A percentile compares a stretch with the other conserved stretches of the same genome.
Conservation (phyloP, 1,140 invertebrate genomes). For the Drosophila micromelanica region DNA sequence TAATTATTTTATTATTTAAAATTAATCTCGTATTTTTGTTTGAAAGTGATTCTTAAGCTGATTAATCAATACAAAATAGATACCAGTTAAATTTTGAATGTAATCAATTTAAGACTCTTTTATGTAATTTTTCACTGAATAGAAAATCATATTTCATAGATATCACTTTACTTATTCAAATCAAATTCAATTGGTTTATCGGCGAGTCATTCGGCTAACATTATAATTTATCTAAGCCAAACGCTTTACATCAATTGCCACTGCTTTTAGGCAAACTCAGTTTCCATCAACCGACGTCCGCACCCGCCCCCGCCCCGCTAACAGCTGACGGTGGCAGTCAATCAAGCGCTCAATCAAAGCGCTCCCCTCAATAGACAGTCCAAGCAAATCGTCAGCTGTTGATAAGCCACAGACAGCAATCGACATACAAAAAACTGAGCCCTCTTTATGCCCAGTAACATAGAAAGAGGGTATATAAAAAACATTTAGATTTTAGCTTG, state of each 20-base stretch:
- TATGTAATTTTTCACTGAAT: background rate
- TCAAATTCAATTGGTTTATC: slow-evolving; percentile 17
- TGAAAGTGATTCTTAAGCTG: too few relatives aligned
- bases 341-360: slow-evolving; percentile 45
- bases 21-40: too few relatives aligned
- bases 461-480: slow-evolving; percentile 2
- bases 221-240: slow-evolving; percentile 54
- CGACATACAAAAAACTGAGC: slow-evolving; percentile 7
- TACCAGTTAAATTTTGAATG: too few relatives aligned
- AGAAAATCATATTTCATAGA: too few relatives aligned
- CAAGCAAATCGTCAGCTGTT: slow-evolving; percentile 44
- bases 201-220: slow-evolving; percentile 33
- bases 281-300: background rate
- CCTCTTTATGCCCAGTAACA: slow-evolving; percentile 8
- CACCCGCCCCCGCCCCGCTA: slow-evolving; percentile 2
- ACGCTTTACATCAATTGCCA: slow-evolving; percentile 37
- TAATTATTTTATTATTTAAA: too few relatives aligned
- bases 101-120: background rate
- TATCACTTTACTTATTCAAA: slow-evolving; percentile 14
- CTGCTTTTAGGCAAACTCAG: slow-evolving; percentile 28
- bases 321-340: slow-evolving; percentile 32
- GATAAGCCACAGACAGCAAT: slow-evolving; percentile 41
- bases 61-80: too few relatives aligned
- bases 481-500: too few relatives aligned
- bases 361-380: slow-evolving; percentile 20